Evolutionary conservation across 2,113 vertebrate species (phyloP).

Genomic region (Manacus vitellinus): DNA sequence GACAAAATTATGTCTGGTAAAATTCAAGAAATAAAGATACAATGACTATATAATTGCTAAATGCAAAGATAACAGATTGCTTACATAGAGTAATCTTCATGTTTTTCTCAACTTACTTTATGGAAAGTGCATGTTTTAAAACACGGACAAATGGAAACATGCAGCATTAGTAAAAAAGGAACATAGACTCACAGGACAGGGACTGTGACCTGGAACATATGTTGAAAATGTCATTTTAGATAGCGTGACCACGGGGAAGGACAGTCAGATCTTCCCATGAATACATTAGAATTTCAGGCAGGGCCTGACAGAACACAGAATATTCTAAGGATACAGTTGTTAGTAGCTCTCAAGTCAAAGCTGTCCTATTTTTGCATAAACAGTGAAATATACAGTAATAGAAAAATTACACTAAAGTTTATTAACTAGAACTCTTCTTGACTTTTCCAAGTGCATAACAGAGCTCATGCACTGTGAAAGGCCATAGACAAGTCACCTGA

Average conservation of each 20-base stretch:
- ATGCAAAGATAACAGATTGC: not conserved
- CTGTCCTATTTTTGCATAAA: not conserved
- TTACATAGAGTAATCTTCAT: not conserved
- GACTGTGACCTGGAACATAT: not conserved
- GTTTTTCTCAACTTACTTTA: not conserved
- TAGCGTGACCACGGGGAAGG: accelerated
- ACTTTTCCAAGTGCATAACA: not conserved
- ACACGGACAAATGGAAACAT: not conserved
- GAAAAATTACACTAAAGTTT: not conserved
- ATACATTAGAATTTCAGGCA: not conserved
- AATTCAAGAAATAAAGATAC: not conserved
- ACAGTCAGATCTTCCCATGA: accelerated
- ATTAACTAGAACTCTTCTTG: not conserved
- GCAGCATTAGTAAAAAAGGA: not conserved
- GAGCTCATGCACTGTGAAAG: not conserved
- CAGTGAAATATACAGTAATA: not conserved
- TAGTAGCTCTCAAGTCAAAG: not conserved
- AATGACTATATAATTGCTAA: not conserved
- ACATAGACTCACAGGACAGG: not conserved
- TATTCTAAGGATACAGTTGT: not conserved
- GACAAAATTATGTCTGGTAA: not conserved
- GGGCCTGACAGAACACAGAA: not conserved
- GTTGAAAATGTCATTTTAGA: not conserved
- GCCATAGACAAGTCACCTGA: not conserved
- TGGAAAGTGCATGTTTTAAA: not conserved